Conservation (phyloP, 2,888 invertebrate species). For the Zygogramma bicolorata region DNA sequence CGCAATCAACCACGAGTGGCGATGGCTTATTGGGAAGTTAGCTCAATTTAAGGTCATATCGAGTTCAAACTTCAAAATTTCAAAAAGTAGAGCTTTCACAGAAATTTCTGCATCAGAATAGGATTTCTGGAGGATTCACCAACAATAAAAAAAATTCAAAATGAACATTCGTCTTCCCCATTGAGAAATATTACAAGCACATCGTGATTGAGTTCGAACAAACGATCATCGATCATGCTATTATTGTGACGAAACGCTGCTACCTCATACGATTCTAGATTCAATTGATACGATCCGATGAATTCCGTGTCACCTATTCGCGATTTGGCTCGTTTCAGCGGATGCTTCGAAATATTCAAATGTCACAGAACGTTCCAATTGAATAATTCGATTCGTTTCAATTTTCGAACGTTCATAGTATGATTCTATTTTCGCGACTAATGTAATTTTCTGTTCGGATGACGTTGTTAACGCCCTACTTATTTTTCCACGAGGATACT, state of each 20-base stretch:
- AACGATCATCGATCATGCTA: too few species aligned
- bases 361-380: not conserved
- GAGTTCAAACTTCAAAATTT: too few species aligned
- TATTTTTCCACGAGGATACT: not conserved
- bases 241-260: not conserved
- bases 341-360: not conserved
- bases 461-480: not conserved
- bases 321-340: not conserved
- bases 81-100: too few species aligned
- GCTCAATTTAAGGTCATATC: too few species aligned
- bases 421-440: not conserved
- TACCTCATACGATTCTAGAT: not conserved
- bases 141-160: too few species aligned
- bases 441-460: not conserved
- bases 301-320: not conserved
- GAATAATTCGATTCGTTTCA: conserved; percentile 1
- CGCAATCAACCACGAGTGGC: too few species aligned
- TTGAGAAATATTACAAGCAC: too few species aligned
- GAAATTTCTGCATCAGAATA: too few species aligned
- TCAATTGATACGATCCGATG: not conserved
- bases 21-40: too few species aligned
- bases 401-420: not conserved
- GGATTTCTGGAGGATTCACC: too few species aligned
- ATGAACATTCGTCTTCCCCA: too few species aligned
- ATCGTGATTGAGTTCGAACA: too few species aligned